Conservation (phyloP, 2,888 invertebrate species). For the Euclidia mi region DNA sequence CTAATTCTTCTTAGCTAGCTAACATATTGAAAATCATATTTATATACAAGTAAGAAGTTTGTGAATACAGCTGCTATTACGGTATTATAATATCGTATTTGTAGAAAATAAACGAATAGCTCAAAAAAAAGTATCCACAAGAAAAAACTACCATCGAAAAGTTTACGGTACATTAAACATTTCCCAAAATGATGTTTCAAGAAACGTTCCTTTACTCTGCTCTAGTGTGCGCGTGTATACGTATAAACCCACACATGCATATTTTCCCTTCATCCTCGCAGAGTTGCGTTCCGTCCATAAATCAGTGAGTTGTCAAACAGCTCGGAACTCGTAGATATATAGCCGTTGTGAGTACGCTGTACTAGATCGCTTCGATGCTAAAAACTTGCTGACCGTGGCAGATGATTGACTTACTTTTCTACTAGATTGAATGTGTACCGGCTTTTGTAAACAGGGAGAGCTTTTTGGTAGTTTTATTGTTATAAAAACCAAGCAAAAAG, state of each 20-base stretch:
- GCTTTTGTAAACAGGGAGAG: no score
- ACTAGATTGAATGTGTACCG: no score
- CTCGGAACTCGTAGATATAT: conserved; percentile 74
- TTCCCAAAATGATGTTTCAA: neutral
- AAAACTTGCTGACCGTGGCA: conserved; percentile 45
- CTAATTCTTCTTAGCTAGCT: no score
- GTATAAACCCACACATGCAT: conserved; percentile 23
- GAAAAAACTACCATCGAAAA: no score
- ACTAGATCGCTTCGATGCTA: conserved; percentile 37
- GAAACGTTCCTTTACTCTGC: neutral
- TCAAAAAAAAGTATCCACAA: no score
- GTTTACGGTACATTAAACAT: neutral
- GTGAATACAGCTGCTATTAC: no score
- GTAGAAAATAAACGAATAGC: no score
- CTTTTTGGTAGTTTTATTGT: no score
- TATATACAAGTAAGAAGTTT: no score
- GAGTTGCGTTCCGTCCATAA: conserved; percentile 67
- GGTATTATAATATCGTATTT: no score
- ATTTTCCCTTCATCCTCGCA: conserved; percentile 25
- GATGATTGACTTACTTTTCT: neutral
- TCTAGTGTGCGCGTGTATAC: conserved; percentile 1
- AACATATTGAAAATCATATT: no score
- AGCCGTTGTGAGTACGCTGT: conserved; percentile 64
- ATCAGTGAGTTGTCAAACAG: conserved; percentile 80
- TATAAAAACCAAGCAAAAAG: no score